phyloP scores from a whole-genome alignment of 1,140 invertebrate genomes.

The Drosophila arizonae region DNA sequence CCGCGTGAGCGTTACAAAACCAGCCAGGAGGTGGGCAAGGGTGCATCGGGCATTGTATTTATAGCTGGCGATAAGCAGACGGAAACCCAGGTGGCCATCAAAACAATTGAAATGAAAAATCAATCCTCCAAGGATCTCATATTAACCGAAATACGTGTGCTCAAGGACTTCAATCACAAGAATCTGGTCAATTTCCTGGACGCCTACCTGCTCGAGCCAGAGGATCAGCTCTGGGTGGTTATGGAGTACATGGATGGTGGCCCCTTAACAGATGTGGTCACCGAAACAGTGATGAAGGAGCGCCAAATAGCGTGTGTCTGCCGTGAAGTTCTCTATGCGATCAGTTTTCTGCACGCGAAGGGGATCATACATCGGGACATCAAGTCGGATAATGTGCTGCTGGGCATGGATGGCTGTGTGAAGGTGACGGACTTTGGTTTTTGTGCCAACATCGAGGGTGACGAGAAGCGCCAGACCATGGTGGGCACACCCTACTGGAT shows the following conservation, averaged over 20 bases:
- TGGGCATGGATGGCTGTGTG: slow-evolving; percentile 97
- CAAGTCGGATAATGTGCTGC: slow-evolving; percentile 97
- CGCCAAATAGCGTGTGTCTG: slow-evolving; percentile 98
- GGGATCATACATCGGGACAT: slow-evolving; percentile 97
- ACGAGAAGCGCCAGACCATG: slow-evolving; percentile 98
- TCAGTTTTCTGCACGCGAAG: slow-evolving; percentile 95
- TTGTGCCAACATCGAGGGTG: slow-evolving; percentile 94
- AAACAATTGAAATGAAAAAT: slow-evolving; percentile 97
- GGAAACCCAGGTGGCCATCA: slow-evolving; percentile 94
- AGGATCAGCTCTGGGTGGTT: slow-evolving; percentile 95
- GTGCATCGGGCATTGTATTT: slow-evolving; percentile 95
- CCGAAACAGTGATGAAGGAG: slow-evolving; percentile 98
- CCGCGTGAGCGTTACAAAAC: slow-evolving; percentile 91
- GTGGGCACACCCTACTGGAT: slow-evolving; percentile 95
- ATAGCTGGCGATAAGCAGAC: slow-evolving; percentile 92
- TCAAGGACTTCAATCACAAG: slow-evolving; percentile 96
- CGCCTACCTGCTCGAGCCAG: slow-evolving; percentile 90
- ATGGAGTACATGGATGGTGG: slow-evolving; percentile 99
- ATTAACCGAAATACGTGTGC: slow-evolving; percentile 96
- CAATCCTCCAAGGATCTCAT: slow-evolving; percentile 97
- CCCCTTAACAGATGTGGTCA: slow-evolving; percentile 98
- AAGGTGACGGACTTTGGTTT: slow-evolving; percentile 99
- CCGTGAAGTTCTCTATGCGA: slow-evolving; percentile 95
- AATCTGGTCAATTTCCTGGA: slow-evolving; percentile 99
- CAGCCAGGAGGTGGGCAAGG: slow-evolving; percentile 94